phyloP scores from a whole-genome alignment of 2,113 vertebrate genomes.

The Natator depressus region DNA sequence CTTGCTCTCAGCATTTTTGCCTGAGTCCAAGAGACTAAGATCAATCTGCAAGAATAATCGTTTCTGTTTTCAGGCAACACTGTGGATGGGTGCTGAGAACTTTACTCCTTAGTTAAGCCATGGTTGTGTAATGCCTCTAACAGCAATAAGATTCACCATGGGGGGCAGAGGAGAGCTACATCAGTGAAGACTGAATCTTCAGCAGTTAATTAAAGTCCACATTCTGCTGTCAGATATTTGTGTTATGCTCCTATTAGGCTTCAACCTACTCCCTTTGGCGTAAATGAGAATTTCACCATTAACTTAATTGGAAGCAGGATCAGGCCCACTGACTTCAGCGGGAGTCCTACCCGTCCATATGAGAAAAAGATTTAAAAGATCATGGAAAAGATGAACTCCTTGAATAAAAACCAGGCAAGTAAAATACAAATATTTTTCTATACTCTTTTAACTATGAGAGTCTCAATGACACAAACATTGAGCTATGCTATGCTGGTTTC shows the following conservation, averaged over 20 bases:
- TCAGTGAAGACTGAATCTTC: not conserved
- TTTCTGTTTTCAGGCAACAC: not conserved
- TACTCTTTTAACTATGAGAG: conserved; percentile 30
- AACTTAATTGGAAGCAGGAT: not conserved
- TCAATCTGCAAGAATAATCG: not conserved
- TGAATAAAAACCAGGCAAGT: not conserved
- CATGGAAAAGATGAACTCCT: not conserved
- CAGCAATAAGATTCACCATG: not conserved
- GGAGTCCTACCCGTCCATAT: not conserved
- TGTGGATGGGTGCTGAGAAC: not conserved
- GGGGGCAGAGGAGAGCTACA: rapidly evolving
- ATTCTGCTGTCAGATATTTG: conserved; percentile 24
- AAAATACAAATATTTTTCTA: not conserved
- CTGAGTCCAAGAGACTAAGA: not conserved
- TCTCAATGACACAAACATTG: conserved; percentile 19
- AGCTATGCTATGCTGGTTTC: not conserved
- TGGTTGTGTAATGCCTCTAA: not conserved
- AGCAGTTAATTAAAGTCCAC: conserved; percentile 12
- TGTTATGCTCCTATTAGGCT: conserved; percentile 15
- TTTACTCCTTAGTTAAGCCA: not conserved
- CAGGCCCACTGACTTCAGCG: conserved; percentile 29
- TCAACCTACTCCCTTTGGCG: not conserved
- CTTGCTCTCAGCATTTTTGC: not conserved
- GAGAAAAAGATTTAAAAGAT: not conserved
- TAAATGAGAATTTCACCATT: conserved; percentile 33